A percentile compares a stretch with the other conserved stretches of the same genome.
phyloP scores from a whole-genome alignment of 2,888 invertebrate genomes.

The Siphlonurus alternatus region DNA sequence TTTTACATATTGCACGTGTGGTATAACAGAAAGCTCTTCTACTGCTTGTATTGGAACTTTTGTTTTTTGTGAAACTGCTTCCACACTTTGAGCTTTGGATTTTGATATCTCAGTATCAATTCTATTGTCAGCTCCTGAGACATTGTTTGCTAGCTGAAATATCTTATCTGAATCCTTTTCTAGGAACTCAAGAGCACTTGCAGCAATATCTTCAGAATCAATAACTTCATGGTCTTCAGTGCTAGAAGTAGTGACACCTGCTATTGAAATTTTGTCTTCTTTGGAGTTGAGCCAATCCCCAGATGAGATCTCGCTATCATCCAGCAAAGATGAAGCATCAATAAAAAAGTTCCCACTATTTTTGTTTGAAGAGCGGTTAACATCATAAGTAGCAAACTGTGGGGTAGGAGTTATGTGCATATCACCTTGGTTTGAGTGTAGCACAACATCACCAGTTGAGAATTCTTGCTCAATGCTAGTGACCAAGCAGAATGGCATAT shows the following conservation, averaged over 20 bases:
- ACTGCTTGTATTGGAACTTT: too few species aligned
- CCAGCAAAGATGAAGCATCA: conserved; percentile 55
- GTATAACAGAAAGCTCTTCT: too few species aligned
- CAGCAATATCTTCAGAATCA: background rate
- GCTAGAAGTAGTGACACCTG: background rate
- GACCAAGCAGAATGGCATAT: background rate
- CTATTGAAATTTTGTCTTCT: background rate
- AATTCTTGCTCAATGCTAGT: conserved; percentile 1
- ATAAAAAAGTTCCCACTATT: conserved; percentile 49
- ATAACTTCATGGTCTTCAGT: background rate
- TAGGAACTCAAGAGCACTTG: too few species aligned
- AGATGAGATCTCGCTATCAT: conserved; percentile 39
- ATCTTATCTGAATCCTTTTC: background rate
- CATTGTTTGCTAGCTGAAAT: background rate
- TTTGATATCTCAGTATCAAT: too few species aligned
- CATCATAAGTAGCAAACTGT: background rate
- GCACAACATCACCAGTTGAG: background rate
- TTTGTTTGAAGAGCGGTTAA: conserved; percentile 11
- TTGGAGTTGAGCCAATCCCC: background rate
- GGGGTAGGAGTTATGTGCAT: background rate
- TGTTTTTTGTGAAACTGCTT: too few species aligned
- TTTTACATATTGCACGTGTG: too few species aligned
- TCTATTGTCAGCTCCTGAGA: too few species aligned
- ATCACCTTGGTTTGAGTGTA: background rate
- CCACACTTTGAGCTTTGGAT: too few species aligned